Evolutionary conservation across 2,888 invertebrate species (phyloP).

Genomic region (Baccha elongata): DNA sequence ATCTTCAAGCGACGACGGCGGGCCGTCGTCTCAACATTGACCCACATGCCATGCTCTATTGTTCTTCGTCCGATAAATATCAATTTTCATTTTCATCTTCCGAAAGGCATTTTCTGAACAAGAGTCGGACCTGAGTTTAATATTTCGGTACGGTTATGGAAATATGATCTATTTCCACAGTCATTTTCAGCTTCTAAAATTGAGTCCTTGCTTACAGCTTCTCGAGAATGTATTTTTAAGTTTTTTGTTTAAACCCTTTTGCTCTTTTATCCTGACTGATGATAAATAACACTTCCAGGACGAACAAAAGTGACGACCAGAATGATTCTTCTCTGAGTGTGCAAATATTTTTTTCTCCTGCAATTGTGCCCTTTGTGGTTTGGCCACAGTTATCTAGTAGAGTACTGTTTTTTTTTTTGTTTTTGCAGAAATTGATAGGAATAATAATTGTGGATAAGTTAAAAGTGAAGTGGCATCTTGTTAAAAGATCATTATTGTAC

Average conservation of each 20-base stretch:
- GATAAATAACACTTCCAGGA: slow-evolving; percentile 62
- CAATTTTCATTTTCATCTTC: slow-evolving; percentile 64
- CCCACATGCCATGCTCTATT: slow-evolving; percentile 6
- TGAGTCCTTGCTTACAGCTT: slow-evolving; percentile 70
- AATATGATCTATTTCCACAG: too few species aligned
- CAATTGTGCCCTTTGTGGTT: slow-evolving; percentile 50
- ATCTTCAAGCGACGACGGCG: slow-evolving; percentile 53
- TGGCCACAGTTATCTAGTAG: slow-evolving; percentile 53
- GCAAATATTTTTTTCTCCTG: slow-evolving; percentile 24
- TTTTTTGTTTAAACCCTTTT: background rate
- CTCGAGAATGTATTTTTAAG: slow-evolving; percentile 52
- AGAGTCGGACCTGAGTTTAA: slow-evolving; percentile 66
- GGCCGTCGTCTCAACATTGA: slow-evolving; percentile 38
- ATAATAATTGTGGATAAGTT: slow-evolving; percentile 16
- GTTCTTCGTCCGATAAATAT: slow-evolving; percentile 67
- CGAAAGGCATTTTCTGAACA: slow-evolving; percentile 45
- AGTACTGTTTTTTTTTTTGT: slow-evolving; percentile 44
- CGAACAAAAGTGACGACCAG: slow-evolving; percentile 6
- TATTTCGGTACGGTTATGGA: too few species aligned
- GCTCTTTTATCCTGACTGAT: slow-evolving; percentile 54
- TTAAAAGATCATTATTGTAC: slow-evolving; percentile 49
- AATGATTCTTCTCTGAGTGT: slow-evolving; percentile 17
- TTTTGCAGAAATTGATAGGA: slow-evolving; percentile 19
- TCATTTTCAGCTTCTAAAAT: too few species aligned
- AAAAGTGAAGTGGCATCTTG: slow-evolving; percentile 29